Base-by-base conservation (phyloP, 1,140 invertebrate genomes). In the Contarinia nasturtii region DNA sequence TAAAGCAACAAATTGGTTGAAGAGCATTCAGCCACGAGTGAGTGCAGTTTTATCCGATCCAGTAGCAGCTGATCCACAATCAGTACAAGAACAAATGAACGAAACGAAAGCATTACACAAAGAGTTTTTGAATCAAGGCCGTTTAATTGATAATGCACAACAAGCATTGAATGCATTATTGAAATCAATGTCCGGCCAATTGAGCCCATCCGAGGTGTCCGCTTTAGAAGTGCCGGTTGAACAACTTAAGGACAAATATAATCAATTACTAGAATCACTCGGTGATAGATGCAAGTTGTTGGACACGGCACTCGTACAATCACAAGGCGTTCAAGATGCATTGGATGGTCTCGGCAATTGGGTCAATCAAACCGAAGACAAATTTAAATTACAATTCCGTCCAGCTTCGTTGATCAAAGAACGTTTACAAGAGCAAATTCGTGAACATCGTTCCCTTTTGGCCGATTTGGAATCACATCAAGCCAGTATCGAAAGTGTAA, bases 291-390 rank as follows among this genome's bases (percentile, higher is more conserved):
- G 87, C 55, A 76, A 83, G 51, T 75, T 81, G 38, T 65, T 96
- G 41, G 89, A 95, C 53, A 83, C 82, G 1, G 88, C 89, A 0
- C 67, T 95, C 33, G 78, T 92, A 7, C 86, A 93, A 62, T 89
- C 86, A 46, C 90, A 95, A 66, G 89, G 86, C n/a, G 80, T 95
- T 11, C 86, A 93, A 60, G 88, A 93, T 61, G 86, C 88, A 8
- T 69, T 94, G 1, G 88, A 94, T 55, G 76, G 81, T 45, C 72
- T 95, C 8, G 76, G 85, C 5, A 64, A 71, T 42, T 95, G 90
- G 90, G 66, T 95, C 33, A 81, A 80, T 49, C 77, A 81, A 52
- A 80, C 82, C 8, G 89, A 95, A 58, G 79, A 74, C 51, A 77
- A 81, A 55, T 78, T 85, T 59, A 89, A 88, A 75, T 77, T 73